phyloP scores from a whole-genome alignment of 1,140 invertebrate genomes.

The Oryzaephilus surinamensis region DNA sequence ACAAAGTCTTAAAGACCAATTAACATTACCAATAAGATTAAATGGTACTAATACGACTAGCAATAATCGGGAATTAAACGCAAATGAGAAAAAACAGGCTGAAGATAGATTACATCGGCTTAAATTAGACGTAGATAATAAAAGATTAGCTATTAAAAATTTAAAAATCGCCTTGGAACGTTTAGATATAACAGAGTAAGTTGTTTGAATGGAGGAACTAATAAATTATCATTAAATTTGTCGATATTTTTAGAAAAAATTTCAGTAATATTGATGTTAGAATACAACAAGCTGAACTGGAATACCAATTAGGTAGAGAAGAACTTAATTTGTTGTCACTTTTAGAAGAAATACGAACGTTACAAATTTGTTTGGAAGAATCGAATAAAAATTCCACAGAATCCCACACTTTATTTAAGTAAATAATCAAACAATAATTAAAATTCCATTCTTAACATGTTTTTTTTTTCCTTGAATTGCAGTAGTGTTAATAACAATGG shows the following conservation, averaged over 20 bases:
- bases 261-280: constrained; percentile 78
- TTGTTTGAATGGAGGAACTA: too few species aligned
- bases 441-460: constrained; percentile 8
- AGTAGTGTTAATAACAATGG: constrained; percentile 42
- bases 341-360: constrained; percentile 68
- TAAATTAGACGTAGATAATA: constrained; percentile 58
- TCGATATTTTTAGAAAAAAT: constrained; percentile 9
- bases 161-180: constrained; percentile 62
- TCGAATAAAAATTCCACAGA: constrained; percentile 40
- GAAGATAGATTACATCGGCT: constrained; percentile 57
- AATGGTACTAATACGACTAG: constrained; percentile 13
- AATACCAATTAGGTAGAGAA: constrained; percentile 77
- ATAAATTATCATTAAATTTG: neutral
- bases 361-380: constrained; percentile 67
- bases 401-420: constrained; percentile 55
- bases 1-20: constrained; percentile 48
- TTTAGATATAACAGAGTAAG: constrained; percentile 64
- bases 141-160: constrained; percentile 61
- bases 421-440: constrained; percentile 2
- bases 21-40: constrained; percentile 31
- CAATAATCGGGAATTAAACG: constrained; percentile 32
- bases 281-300: constrained; percentile 80
- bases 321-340: constrained; percentile 75
- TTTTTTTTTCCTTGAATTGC: constrained; percentile 9
- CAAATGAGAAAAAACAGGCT: constrained; percentile 51